Evolutionary conservation across 2,113 vertebrate genomes (phyloP), one percentile per base, ranked within the genome.

Genomic region (Heteronetta atricapilla): DNA sequence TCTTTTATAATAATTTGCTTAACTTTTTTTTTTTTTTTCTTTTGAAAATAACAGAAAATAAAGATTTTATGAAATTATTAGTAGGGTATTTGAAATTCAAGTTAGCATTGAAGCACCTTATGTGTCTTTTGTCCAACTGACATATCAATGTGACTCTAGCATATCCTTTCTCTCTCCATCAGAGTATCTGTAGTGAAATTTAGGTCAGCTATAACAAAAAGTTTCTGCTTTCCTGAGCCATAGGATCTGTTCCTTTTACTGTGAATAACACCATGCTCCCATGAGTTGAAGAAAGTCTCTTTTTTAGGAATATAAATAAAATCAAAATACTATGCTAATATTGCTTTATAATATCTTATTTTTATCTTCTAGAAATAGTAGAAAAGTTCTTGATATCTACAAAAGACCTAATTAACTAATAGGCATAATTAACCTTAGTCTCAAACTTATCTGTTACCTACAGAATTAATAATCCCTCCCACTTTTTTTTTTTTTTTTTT

Each of bases 181-280:
- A 83, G 33, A 82, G 44, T 87, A 97, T 94, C 84, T 88, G 88
- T 66, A 93, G 69, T 92, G 93, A 95, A 96, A 96, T 94, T 92
- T 86, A 95, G 94, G 95, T 96, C 94, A 97, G 59, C 96, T 96
- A 82, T 97, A 95, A 93, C 58, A 95, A 93, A 88, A 97, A 94
- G 34, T 96, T 96, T 96, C 86, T 95, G 86, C 90, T 96, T 96
- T 93, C 64, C 74, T 90, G 79, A 94, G 60, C 75, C 52, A 95
- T 33, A 94, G 91, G 72, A 92, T 92, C 84, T 96, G 83, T 95
- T 92, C 78, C 23, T 91, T 93, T 78, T 91, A 66, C 81, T 75
- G 56, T 8, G 3, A 92, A 89, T 79, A 91, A 81, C 72, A 88
- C 93, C 79, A 86, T 23, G 52, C 29, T 93, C 60, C 38, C 3